Percentiles rank a stretch among this genome's conserved stretches.
These are phyloP conservation scores for Magallana gigas DNA, from an alignment of 1,140 invertebrate species.

Conservation along the genomic window DNA sequence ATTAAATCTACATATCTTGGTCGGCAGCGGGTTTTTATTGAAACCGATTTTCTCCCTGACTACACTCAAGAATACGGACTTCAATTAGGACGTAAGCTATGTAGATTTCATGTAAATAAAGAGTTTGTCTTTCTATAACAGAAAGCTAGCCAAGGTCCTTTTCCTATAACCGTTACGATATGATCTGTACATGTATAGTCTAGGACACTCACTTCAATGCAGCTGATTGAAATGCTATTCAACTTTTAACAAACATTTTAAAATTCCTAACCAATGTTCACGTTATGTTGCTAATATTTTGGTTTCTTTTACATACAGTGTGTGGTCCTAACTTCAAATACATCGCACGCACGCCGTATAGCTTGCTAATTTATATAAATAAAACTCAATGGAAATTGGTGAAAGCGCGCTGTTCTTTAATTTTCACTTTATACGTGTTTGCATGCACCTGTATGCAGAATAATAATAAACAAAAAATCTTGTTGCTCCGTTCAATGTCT, in stretches of 20 bases:
- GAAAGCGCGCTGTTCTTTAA: background rate
- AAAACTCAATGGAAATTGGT: background rate
- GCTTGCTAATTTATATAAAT: background rate
- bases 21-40: background rate
- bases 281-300: background rate
- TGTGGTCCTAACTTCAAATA: background rate
- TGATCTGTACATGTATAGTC: background rate
- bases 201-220: background rate
- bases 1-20: background rate
- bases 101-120: background rate
- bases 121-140: background rate
- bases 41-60: background rate
- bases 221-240: background rate
- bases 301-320: background rate
- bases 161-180: background rate
- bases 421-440: background rate
- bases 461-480: background rate
- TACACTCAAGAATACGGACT: background rate
- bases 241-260: background rate
- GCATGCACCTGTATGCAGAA: slow-evolving; percentile 5
- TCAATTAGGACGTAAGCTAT: background rate
- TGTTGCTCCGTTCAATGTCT: background rate
- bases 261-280: background rate
- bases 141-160: background rate
- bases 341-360: background rate